phyloP scores from a whole-genome alignment of 2,797 vertebrate species.

The Helicolenus hilgendorfi region DNA sequence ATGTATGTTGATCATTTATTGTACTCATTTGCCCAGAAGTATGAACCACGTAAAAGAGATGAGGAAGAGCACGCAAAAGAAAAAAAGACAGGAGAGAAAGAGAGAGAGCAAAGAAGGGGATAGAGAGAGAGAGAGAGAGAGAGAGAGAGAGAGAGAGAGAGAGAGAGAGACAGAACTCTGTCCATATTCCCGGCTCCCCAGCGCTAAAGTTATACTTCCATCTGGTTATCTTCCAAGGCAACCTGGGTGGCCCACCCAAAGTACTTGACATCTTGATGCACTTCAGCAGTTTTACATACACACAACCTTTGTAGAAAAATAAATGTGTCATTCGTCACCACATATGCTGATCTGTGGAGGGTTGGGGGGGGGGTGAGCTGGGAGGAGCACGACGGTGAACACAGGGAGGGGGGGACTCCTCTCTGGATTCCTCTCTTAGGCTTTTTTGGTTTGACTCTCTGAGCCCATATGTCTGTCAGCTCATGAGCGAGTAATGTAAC shows the following conservation, averaged over 20 bases:
- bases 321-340: constrained; percentile 99
- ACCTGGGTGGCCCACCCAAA: constrained; percentile 99
- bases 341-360: constrained; percentile 97
- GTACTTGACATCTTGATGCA: constrained; percentile 99
- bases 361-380: constrained; percentile 20
- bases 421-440: constrained; percentile 83
- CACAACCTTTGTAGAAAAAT: constrained; percentile 99
- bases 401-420: constrained; percentile 83
- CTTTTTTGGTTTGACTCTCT: constrained; percentile 70
- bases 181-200: constrained; percentile 88
- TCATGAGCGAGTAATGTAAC: constrained; percentile 52
- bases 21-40: constrained; percentile 14
- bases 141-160: constrained; percentile 44
- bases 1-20: constrained; percentile 27
- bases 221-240: constrained; percentile 99
- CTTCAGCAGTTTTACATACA: constrained; percentile 99
- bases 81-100: constrained; percentile 19
- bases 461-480: constrained; percentile 69
- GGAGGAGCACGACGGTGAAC: constrained; percentile 47
- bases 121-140: not conserved
- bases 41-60: constrained; percentile 33
- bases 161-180: constrained; percentile 72
- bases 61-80: constrained; percentile 9
- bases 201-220: constrained; percentile 96
- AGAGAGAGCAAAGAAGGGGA: not conserved